A percentile compares a stretch with the other conserved stretches of the same genome.
These are phyloP conservation scores for Tautogolabrus adspersus DNA, from an alignment of 2,113 vertebrate genomes.

Conservation along the genomic window DNA sequence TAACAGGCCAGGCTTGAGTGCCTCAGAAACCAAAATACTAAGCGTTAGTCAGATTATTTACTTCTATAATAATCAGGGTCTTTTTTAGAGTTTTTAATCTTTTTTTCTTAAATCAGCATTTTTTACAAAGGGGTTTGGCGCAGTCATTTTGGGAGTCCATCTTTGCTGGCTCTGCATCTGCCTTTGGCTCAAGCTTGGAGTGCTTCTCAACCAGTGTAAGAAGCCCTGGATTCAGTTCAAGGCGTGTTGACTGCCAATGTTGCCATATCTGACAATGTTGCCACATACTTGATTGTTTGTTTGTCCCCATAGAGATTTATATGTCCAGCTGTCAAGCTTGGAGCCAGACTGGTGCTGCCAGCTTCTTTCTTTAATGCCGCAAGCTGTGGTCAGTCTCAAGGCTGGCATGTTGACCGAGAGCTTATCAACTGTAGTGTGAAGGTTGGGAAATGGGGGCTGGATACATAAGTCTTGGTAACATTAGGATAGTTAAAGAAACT, in stretches of 20 bases:
- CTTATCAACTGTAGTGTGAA: background rate
- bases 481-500: background rate
- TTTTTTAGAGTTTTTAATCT: slow-evolving; percentile 1
- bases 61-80: background rate
- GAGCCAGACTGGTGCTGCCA: slow-evolving; percentile 37
- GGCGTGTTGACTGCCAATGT: slow-evolving; percentile 40
- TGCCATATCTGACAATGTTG: slow-evolving; percentile 67
- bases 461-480: too few relatives aligned
- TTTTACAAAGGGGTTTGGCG: slow-evolving; percentile 22
- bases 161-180: slow-evolving; percentile 41
- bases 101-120: slow-evolving; percentile 28
- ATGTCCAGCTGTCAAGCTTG: slow-evolving; percentile 57
- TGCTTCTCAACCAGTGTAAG: slow-evolving; percentile 50
- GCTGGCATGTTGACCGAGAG: slow-evolving; percentile 9
- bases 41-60: background rate
- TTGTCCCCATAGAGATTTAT: slow-evolving; percentile 59
- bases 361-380: slow-evolving; percentile 39
- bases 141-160: slow-evolving; percentile 26
- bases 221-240: slow-evolving; percentile 64
- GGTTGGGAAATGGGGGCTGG: background rate
- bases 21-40: background rate
- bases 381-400: slow-evolving; percentile 52
- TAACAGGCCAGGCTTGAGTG: background rate
- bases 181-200: slow-evolving; percentile 46
- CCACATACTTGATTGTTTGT: slow-evolving; percentile 70